Conservation (phyloP, 2,888 invertebrate species). For the Macrophya annulata region DNA sequence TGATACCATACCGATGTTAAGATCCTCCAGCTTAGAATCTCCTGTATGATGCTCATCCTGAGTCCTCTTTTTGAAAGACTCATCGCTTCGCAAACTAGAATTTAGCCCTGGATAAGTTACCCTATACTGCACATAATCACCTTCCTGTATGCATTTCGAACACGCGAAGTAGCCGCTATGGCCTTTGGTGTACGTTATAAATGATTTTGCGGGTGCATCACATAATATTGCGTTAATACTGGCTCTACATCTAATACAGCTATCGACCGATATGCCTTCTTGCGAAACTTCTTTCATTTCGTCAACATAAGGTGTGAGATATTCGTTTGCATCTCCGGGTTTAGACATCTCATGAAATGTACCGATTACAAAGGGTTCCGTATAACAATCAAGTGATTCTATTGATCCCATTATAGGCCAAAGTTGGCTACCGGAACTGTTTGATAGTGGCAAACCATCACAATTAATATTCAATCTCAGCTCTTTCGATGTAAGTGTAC, state of each 20-base stretch:
- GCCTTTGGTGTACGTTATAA: neutral
- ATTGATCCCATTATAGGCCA: neutral
- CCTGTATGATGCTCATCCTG: neutral
- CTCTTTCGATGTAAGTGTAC: neutral
- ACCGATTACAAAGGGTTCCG: neutral
- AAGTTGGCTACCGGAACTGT: neutral
- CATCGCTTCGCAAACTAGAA: neutral
- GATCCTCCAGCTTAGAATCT: neutral
- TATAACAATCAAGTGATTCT: neutral
- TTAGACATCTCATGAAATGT: neutral
- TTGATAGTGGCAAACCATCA: neutral
- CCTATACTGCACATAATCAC: neutral
- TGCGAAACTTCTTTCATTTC: neutral
- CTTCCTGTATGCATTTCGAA: neutral
- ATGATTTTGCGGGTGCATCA: conserved; percentile 4
- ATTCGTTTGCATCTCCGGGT: neutral
- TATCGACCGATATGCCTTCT: neutral
- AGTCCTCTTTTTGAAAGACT: neutral
- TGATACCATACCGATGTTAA: neutral
- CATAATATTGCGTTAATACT: conserved; percentile 11
- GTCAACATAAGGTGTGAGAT: neutral
- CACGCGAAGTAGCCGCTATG: conserved; percentile 9
- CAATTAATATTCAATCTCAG: neutral
- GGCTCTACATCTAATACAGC: neutral
- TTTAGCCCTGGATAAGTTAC: neutral